Percentiles rank a stretch among this genome's conserved stretches.
Conservation (phyloP, 2,113 vertebrate species). For the Oriolus oriolus region DNA sequence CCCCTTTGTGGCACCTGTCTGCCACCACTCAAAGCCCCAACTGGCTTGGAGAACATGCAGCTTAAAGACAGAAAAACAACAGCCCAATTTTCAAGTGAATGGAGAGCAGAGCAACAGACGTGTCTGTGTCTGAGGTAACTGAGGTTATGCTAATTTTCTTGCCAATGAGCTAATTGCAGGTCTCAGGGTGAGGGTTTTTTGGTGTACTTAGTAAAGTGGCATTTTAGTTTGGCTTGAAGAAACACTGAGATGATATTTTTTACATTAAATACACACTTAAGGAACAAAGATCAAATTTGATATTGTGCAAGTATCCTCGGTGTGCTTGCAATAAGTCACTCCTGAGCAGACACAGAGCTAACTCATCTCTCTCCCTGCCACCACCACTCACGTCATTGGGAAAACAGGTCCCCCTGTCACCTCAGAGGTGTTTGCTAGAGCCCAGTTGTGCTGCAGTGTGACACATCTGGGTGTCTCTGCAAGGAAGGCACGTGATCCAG, state of each 20-base stretch:
- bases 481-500: not conserved
- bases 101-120: not conserved
- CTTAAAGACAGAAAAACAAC: not conserved
- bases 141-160: constrained; percentile 21
- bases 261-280: not conserved
- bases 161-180: not conserved
- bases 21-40: not conserved
- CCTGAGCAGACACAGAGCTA: not conserved
- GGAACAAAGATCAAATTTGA: not conserved
- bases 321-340: not conserved
- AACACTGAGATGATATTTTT: not conserved
- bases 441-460: not conserved
- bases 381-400: fast-evolving
- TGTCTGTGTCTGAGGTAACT: not conserved
- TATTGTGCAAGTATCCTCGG: not conserved
- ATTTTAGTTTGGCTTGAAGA: constrained; percentile 23
- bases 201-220: not conserved
- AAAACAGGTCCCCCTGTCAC: not conserved
- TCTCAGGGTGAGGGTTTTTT: not conserved
- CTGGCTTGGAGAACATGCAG: not conserved
- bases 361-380: not conserved
- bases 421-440: not conserved
- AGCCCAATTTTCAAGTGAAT: not conserved
- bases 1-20: not conserved
- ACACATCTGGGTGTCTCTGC: not conserved